Percentiles rank a stretch among this genome's conserved stretches.
Evolutionary conservation across 2,113 vertebrate species (phyloP).

Genomic region (Phalacrocorax brasilianus): DNA sequence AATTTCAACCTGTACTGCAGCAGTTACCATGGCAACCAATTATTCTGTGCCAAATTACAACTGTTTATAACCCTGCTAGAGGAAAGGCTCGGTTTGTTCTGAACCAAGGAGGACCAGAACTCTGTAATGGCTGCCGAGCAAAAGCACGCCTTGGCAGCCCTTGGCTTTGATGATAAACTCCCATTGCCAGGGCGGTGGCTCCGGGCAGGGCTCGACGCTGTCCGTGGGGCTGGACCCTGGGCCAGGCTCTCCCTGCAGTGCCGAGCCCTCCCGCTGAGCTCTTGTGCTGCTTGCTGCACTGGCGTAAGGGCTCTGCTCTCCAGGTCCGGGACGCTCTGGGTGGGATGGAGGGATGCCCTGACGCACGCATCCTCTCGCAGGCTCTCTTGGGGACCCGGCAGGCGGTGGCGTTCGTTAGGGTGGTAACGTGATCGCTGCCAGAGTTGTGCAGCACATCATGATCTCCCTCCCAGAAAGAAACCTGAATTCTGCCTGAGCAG

Average conservation of each 20-base stretch:
- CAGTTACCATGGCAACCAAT: slow-evolving; percentile 79
- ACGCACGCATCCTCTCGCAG: accelerated
- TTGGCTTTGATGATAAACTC: accelerated
- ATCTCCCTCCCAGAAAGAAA: neutral
- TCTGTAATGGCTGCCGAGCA: neutral
- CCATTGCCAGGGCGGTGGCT: neutral
- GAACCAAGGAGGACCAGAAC: neutral
- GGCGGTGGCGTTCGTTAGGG: neutral
- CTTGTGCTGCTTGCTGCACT: neutral
- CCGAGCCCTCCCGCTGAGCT: neutral
- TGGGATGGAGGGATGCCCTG: neutral
- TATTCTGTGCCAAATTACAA: slow-evolving; percentile 78
- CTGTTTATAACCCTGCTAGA: slow-evolving; percentile 66
- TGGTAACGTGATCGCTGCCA: accelerated
- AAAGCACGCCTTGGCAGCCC: neutral
- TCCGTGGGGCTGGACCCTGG: neutral
- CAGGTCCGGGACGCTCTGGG: too few species aligned
- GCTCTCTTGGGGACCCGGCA: accelerated
- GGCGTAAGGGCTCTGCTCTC: neutral
- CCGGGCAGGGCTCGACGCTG: neutral
- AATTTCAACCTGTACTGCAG: slow-evolving; percentile 75
- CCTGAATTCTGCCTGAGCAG: accelerated
- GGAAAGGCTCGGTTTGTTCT: slow-evolving; percentile 41
- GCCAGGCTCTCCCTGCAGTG: too few species aligned
- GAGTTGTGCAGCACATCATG: accelerated